A percentile compares a stretch with the other conserved stretches of the same genome.
These are phyloP conservation scores for Epistrophella euchroma DNA, from an alignment of 2,888 invertebrate genomes.

Conservation along the genomic window DNA sequence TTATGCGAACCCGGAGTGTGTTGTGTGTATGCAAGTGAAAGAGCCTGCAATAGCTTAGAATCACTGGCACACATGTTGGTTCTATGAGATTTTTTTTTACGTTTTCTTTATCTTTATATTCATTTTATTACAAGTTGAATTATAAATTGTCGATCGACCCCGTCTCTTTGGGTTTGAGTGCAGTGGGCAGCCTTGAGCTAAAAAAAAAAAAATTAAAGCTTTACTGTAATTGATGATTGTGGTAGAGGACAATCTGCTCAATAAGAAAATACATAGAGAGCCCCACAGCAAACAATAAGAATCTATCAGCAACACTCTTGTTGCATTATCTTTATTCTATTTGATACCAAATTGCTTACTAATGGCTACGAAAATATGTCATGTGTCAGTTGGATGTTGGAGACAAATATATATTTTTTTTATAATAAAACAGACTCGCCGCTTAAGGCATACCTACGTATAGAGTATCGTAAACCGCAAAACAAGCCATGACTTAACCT, in stretches of 20 bases:
- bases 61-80: background rate
- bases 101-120: conserved; percentile 21
- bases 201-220: conserved; percentile 44
- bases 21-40: background rate
- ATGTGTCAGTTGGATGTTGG: conserved; percentile 28
- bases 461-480: conserved; percentile 1
- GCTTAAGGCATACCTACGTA: background rate
- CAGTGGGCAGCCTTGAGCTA: conserved; percentile 62
- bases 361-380: conserved; percentile 64
- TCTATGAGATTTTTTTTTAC: conserved; percentile 12
- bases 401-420: conserved; percentile 17
- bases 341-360: conserved; percentile 49
- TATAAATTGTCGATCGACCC: conserved; percentile 45
- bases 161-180: conserved; percentile 31
- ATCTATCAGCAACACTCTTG: conserved; percentile 37
- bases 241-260: conserved; percentile 39
- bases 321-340: conserved; percentile 32
- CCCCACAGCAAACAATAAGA: conserved; percentile 40
- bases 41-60: conserved; percentile 17
- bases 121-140: conserved; percentile 48
- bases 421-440: background rate
- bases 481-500: background rate
- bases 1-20: conserved; percentile 19
- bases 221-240: conserved; percentile 67
- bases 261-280: conserved; percentile 1